Evolutionary conservation across 2,113 vertebrate genomes (phyloP), one percentile per base, ranked within the genome.

Genomic region (Notiomystis cincta): DNA sequence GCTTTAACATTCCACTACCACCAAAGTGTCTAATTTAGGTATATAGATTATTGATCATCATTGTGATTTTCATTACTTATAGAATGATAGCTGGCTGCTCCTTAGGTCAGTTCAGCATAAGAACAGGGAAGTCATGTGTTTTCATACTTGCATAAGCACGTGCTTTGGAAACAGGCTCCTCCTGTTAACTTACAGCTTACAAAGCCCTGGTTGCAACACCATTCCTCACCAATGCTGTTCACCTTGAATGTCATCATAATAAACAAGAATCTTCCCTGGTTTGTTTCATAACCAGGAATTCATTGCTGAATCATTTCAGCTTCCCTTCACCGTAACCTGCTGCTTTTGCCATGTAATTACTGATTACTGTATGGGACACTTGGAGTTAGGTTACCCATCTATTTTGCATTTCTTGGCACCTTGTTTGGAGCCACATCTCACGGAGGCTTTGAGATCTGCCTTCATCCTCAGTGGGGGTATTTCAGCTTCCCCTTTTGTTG

Each of bases 221-320:
- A 23, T 22, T 80, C 45, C 62, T 65, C 51, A 38, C 10, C 1
- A 0, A 24, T 22, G 62, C 13, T 33, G 45, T 14, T 77, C 60
- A 77, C 62, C 47, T 80, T 51, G 67, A 76, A 57, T 7, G 58
- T 51, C 80, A 18, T 53, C n/a, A n/a, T 44, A 31, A 48, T 18
- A 88, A 92, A 62, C 24, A 82, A 73, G 7, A 37, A 48, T 40
- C 28, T 42, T 40, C 28, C 57, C 38, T 57, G 13, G 8, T 45
- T 90, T 64, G 10, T 67, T 86, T 89, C 80, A n/a, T 45, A 81
- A 86, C 11, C n/a, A 83, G 44, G 40, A 84, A 51, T 76, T 82
- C 16, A 31, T 37, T 4, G 5, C 54, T 69, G 73, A 92, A 70
- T 45, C 35, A 33, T 38, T 58, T 60, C 37, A 47, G 3, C 27